Percentiles rank a stretch among this genome's conserved stretches.
phyloP scores from a whole-genome alignment of 2,888 invertebrate genomes.

The Calameuta idolon region DNA sequence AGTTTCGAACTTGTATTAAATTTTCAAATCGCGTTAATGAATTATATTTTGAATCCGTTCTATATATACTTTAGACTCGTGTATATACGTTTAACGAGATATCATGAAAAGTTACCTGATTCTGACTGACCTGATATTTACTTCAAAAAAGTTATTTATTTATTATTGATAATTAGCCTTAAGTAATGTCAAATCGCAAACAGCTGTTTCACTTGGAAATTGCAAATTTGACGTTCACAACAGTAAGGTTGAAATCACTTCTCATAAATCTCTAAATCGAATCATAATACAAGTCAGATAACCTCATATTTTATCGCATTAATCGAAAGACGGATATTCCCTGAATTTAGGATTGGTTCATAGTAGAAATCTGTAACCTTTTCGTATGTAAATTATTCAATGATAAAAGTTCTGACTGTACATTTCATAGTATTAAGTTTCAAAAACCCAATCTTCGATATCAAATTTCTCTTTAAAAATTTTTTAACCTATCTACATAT shows the following conservation, averaged over 20 bases:
- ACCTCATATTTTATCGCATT: neutral
- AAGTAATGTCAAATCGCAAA: neutral
- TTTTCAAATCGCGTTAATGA: neutral
- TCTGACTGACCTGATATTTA: too few relatives aligned
- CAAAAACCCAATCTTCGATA: too few relatives aligned
- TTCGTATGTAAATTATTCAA: too few relatives aligned
- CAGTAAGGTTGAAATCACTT: neutral
- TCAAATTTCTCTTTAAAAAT: neutral
- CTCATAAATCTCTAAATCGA: neutral
- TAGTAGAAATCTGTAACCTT: neutral
- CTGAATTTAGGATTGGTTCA: neutral
- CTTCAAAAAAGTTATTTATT: neutral
- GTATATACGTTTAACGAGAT: neutral
- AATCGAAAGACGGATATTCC: neutral
- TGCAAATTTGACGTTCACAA: too few relatives aligned
- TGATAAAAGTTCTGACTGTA: neutral
- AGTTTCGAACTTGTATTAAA: too few relatives aligned
- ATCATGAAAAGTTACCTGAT: neutral
- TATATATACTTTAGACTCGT: neutral
- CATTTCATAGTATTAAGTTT: neutral
- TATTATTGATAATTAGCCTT: too few relatives aligned
- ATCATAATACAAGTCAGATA: neutral
- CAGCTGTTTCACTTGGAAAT: neutral
- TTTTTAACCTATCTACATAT: too few relatives aligned
- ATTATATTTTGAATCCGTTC: neutral